Evolutionary conservation across 2,113 vertebrate genomes (phyloP), one percentile per base, ranked within the genome.

Genomic region (Zootoca vivipara): DNA sequence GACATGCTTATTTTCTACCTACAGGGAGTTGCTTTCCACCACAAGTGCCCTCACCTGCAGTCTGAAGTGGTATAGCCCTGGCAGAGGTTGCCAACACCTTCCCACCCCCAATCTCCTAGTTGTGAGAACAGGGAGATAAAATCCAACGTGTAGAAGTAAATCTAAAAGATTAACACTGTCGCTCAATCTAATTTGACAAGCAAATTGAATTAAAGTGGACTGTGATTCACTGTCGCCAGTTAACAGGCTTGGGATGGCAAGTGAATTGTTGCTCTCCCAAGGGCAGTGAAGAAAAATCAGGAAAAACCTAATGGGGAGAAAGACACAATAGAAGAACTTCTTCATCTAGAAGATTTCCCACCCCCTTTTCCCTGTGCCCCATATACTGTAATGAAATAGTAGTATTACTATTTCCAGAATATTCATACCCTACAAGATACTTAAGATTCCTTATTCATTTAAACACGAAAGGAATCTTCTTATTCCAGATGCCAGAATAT

Each of bases 121-220:
- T 78, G 26, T 58, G 28, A 33, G 56, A 65, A 67, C 30, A n/a
- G 9, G 26, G n/a, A 26, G 20, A 33, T 46, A 42, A 90, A 92
- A 91, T 92, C 94, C 85, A 93, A 94, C 95, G 94, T 92, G 78
- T 77, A 93, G 89, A 95, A 95, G 95, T 96, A 97, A 96, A 97
- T 97, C 96, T 96, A 93, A 77, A 83, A 93, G 92, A 91, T 87
- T 93, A 91, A 95, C 96, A 96, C 95, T 93, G 93, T 92, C 86
- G 92, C 92, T 96, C 97, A 97, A 96, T 97, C 97, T 97, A 97
- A 97, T 97, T 96, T 97, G 95, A 96, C 95, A 96, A 96, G 94
- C 95, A 98, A 98, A 98, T 98, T 97, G 96, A 98, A 98, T 98
- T 97, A 97, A 97, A 95, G 90, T 87, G 93, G 83, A 56, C 84